phyloP scores from a whole-genome alignment of 2,797 vertebrate species.

The Falco novaeseelandiae region DNA sequence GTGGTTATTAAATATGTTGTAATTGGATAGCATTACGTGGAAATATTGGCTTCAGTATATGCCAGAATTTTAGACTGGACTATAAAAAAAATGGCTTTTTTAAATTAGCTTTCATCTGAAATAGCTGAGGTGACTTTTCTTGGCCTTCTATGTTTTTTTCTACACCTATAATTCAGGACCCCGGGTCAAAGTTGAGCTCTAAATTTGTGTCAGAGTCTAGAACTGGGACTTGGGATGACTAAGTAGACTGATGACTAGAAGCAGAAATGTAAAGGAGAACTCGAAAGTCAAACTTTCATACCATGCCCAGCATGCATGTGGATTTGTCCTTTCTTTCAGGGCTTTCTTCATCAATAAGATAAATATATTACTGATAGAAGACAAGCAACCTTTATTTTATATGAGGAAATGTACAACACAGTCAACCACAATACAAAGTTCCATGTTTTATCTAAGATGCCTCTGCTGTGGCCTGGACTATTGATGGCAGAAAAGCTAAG shows the following conservation, averaged over 20 bases:
- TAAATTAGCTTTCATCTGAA: neutral
- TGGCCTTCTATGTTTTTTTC: neutral
- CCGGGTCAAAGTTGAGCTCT: neutral
- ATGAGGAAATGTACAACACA: neutral
- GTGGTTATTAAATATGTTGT: neutral
- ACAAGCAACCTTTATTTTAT: neutral
- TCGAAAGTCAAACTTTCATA: neutral
- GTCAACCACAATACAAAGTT: neutral
- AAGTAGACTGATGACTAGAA: neutral
- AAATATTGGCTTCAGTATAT: neutral
- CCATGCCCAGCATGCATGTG: neutral
- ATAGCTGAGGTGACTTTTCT: neutral
- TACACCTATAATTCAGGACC: neutral
- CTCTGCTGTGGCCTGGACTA: neutral
- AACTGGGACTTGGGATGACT: neutral
- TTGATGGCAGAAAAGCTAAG: neutral
- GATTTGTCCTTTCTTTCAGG: neutral
- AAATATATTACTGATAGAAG: neutral
- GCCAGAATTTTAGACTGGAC: neutral
- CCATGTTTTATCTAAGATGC: neutral
- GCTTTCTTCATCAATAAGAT: neutral
- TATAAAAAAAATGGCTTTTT: neutral
- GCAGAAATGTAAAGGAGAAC: neutral
- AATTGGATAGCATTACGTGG: neutral
- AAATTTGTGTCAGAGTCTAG: neutral